phyloP scores from a whole-genome alignment of 2,888 invertebrate genomes.

The Drosophila monieri region DNA sequence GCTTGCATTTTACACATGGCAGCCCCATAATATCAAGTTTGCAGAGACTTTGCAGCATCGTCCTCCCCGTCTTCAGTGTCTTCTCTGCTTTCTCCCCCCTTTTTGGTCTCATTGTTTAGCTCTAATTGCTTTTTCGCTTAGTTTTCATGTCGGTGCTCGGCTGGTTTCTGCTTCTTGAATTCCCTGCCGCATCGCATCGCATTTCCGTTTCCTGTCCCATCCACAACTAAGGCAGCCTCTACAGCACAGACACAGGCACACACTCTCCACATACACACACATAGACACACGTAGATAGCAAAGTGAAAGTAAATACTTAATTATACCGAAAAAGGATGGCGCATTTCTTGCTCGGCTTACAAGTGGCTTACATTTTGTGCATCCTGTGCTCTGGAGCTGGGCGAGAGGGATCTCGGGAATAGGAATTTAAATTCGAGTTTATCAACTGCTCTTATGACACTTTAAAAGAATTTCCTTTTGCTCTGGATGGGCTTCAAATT shows the following conservation, averaged over 20 bases:
- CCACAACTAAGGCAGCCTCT: not conserved
- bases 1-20: slow-evolving; percentile 66
- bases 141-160: slow-evolving; percentile 52
- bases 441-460: slow-evolving; percentile 34
- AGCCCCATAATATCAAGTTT: slow-evolving; percentile 59
- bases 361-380: slow-evolving; percentile 61
- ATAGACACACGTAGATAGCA: slow-evolving; percentile 21
- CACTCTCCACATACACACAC: slow-evolving; percentile 6
- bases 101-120: slow-evolving; percentile 60
- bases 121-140: slow-evolving; percentile 70
- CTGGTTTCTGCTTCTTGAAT: slow-evolving; percentile 55
- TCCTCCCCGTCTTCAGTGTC: slow-evolving; percentile 14
- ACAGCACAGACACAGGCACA: not conserved
- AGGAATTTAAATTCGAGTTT: slow-evolving; percentile 33
- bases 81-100: slow-evolving; percentile 1
- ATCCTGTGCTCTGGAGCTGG: slow-evolving; percentile 25
- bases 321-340: slow-evolving; percentile 51
- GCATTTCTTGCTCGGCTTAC: slow-evolving; percentile 50
- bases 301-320: slow-evolving; percentile 79
- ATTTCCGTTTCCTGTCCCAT: slow-evolving; percentile 41
- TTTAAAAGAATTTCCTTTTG: slow-evolving; percentile 14
- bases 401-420: not conserved
- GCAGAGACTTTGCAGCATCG: slow-evolving; percentile 60
- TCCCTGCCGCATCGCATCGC: slow-evolving; percentile 57
- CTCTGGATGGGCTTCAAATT: not conserved